Evolutionary conservation across 2,797 vertebrate species (phyloP), one percentile per base, ranked within the genome.

Genomic region (Brachyalestes nurse): DNA sequence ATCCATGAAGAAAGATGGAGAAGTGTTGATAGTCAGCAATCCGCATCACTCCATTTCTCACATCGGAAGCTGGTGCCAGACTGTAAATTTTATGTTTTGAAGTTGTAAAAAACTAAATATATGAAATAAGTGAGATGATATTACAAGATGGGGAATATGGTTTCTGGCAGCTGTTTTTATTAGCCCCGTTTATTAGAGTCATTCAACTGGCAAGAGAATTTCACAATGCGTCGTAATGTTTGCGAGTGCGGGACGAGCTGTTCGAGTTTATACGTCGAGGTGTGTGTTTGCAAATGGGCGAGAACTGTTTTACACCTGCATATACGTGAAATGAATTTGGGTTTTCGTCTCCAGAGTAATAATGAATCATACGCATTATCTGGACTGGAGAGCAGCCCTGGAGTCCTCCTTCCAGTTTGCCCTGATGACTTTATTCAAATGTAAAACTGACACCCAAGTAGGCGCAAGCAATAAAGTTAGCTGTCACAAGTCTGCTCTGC

Each of bases 91-190:
- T 55, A 28, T 65, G 53, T 83, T 71, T 83, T n/a, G 72, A 69
- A 75, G 81, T 82, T 45, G 42, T 55, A 70, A 70, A 77, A 70
- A 51, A 47, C 7, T 47, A 47, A 47, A 47, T 34, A 34, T 34
- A 34, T 34, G 8, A 70, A 78, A 42, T 17, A 78, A 45, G 21
- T 28, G 14, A 47, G 25, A 58, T 45, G 38, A 53, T 49, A 60
- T 51, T 53, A 49, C 65, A 66, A 28, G 78, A 75, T 65, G 40
- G 70, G 66, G 78, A 75, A 79, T 74, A 55, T 57, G 65, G n/a
- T 64, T 83, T 75, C 77, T 57, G 58, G 9, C 77, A 79, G 38
- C 57, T 72, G 77, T 53, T 71, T 83, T 79, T 75, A 75, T 83
- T 83, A 58, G 65, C 60, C 5, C 53, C 40, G 8, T 75, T 83